Conservation (phyloP, 2,888 invertebrate genomes). For the Aphodius sticticus region DNA sequence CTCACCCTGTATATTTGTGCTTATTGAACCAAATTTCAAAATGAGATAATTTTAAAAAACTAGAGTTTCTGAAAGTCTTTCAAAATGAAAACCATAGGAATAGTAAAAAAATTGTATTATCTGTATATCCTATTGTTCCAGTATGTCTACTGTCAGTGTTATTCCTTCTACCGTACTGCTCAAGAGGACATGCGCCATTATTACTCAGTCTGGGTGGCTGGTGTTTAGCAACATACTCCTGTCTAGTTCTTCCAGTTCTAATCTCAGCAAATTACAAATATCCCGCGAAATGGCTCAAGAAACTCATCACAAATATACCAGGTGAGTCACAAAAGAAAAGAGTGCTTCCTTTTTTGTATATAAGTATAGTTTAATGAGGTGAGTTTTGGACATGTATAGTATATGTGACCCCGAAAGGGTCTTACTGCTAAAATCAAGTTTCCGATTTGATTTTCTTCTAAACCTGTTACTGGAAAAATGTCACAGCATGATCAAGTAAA, state of each 20-base stretch:
- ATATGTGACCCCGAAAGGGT: too few species aligned
- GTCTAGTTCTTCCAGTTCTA: slow-evolving; percentile 71
- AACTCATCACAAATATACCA: slow-evolving; percentile 64
- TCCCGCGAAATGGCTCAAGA: slow-evolving; percentile 69
- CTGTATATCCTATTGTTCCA: slow-evolving; percentile 56
- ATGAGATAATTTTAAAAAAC: too few species aligned
- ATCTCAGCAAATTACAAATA: slow-evolving; percentile 76
- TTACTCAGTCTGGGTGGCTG: slow-evolving; percentile 66
- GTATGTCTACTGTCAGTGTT: slow-evolving; percentile 74
- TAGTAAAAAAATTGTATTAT: background rate
- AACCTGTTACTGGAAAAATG: background rate
- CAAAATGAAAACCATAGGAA: background rate
- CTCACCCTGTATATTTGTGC: too few species aligned
- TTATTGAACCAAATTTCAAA: too few species aligned
- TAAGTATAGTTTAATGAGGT: too few species aligned
- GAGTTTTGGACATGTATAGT: too few species aligned
- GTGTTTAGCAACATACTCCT: slow-evolving; percentile 71
- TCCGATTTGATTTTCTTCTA: slow-evolving; percentile 15
- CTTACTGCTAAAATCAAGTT: too few species aligned
- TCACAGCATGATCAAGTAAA: background rate
- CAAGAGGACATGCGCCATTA: slow-evolving; percentile 65
- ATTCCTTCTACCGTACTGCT: slow-evolving; percentile 71
- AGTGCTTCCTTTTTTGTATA: slow-evolving; percentile 13
- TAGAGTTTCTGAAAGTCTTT: too few species aligned
- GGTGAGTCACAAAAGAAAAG: slow-evolving; percentile 59